Evolutionary conservation across 2,113 vertebrate species (phyloP), one percentile per base, ranked within the genome.

Genomic region (Psilopsiagon aurifrons): DNA sequence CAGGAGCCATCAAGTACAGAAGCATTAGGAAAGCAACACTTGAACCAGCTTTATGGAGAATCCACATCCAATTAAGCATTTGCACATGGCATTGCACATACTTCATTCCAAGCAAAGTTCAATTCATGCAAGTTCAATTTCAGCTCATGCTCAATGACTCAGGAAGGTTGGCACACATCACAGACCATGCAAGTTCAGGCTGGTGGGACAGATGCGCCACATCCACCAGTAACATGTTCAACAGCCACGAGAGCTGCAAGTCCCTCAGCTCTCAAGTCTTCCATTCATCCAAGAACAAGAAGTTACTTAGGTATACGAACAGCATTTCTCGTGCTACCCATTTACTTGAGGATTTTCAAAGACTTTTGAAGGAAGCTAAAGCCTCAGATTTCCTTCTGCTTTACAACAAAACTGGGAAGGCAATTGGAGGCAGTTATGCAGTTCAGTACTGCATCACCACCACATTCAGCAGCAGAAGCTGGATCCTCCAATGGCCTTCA

Each of bases 11-110:
- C 41, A 31, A n/a, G 19, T 31, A 47, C 79, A 17, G 4, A 28
- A 13, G 8, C 2, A 0, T 28, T 14, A 31, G n/a, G 49, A 7
- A 71, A 62, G 10, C 27, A n/a, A 41, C 16, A 0, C 47, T 22
- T 8, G 43, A 37, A 47, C 6, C 5, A 1, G 6, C 13, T 55
- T 7, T 15, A 14, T 7, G 39, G n/a, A 57, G 13, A 23, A 44
- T 7, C 9, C 51, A 8, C 51, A 7, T 23, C 17, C 54, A 51
- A 67, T 24, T 43, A 18, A 33, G 19, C 8, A 7, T 44, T 44
- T 0, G 0, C 22, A 3, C 1, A 4, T 14, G 31, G 57, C 52
- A 9, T 6, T 7, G 15, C 8, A 0, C 17, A 24, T 8, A 2
- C 52, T 37, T 25, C 4, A 47, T 49, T 70, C 62, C 35, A 27